Percentiles rank a stretch among this genome's conserved stretches.
Evolutionary conservation across 2,888 invertebrate genomes (phyloP).

Genomic region (Callyntrura sp.): DNA sequence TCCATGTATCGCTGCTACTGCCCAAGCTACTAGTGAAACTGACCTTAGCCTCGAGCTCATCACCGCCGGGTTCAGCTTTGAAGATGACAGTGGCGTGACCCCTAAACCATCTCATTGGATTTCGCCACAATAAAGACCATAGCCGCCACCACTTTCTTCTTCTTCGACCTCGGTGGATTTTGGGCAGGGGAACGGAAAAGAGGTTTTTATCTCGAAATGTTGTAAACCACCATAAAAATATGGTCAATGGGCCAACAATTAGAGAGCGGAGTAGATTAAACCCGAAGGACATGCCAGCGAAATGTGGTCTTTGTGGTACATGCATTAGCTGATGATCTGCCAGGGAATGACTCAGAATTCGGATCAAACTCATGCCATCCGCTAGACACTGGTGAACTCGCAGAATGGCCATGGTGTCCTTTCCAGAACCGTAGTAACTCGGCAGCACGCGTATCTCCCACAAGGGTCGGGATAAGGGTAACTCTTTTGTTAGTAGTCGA

Average conservation of each 20-base stretch:
- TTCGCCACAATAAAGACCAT: constrained; percentile 11
- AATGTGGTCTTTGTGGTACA: constrained; percentile 85
- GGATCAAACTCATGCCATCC: constrained; percentile 87
- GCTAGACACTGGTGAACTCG: constrained; percentile 87
- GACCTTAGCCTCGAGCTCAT: constrained; percentile 50
- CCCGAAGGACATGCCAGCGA: constrained; percentile 85
- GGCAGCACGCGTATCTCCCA: constrained; percentile 87
- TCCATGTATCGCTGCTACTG: constrained; percentile 20
- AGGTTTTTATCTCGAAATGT: constrained; percentile 86
- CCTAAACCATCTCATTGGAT: constrained; percentile 2
- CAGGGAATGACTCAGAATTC: constrained; percentile 85
- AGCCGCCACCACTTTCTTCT: constrained; percentile 49
- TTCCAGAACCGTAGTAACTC: constrained; percentile 85
- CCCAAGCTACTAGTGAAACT: constrained; percentile 56
- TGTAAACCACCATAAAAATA: constrained; percentile 86
- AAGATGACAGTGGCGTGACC: constrained; percentile 4
- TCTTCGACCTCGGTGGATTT: constrained; percentile 59
- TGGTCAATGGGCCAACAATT: constrained; percentile 86
- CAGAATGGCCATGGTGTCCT: constrained; percentile 86
- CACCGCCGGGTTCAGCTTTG: neutral
- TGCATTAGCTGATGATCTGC: constrained; percentile 85
- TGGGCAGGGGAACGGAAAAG: constrained; percentile 84
- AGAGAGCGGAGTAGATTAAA: constrained; percentile 86
- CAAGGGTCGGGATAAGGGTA: constrained; percentile 86
- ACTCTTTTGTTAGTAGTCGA: constrained; percentile 85